Conservation (phyloP, 2,113 vertebrate species). For the Protobothrops mucrosquamatus region DNA sequence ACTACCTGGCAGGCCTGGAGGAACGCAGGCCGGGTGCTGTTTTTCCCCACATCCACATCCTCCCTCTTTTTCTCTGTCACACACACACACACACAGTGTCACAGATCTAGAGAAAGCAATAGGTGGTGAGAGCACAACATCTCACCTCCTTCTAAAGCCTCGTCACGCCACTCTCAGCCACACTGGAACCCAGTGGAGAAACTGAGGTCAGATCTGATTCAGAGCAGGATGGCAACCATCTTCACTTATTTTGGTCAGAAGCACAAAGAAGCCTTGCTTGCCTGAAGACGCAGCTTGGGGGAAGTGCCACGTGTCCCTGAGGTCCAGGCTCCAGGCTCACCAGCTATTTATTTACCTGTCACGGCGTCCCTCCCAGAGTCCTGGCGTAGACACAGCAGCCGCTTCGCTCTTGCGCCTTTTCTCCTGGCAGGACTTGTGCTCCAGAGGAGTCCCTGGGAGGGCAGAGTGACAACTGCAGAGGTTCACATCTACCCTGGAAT, state of each 20-base stretch:
- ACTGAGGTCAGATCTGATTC: background rate
- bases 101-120: background rate
- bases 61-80: background rate
- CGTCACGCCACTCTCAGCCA: background rate
- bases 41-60: background rate
- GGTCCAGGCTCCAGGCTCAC: background rate
- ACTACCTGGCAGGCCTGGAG: too few species aligned
- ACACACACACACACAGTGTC: too few species aligned
- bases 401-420: background rate
- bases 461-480: background rate
- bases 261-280: too few species aligned
- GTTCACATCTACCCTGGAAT: background rate
- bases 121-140: background rate
- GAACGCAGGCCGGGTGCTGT: too few species aligned
- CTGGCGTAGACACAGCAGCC: background rate
- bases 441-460: background rate
- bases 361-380: background rate
- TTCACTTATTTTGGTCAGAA: background rate
- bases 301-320: background rate
- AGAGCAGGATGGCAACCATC: background rate
- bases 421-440: background rate
- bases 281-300: background rate
- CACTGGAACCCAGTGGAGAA: background rate
- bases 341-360: background rate
- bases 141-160: too few species aligned